Evolutionary conservation across 2,888 invertebrate species (phyloP).

Genomic region (Antheraea assamensis): DNA sequence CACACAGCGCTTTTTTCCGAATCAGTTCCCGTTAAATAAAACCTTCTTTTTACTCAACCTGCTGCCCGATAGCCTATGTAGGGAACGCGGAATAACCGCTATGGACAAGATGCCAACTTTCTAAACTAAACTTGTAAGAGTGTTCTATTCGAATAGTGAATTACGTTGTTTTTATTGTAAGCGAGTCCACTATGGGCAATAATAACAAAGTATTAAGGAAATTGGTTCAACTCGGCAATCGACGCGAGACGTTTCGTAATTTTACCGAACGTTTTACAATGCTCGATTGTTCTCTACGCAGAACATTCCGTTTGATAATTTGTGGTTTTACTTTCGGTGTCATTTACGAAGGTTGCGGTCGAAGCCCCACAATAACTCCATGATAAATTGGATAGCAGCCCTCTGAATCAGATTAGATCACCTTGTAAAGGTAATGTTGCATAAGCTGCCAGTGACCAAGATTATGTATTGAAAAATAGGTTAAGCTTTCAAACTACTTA

Average conservation of each 20-base stretch:
- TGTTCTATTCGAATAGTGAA: constrained; percentile 65
- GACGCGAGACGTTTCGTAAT: constrained; percentile 56
- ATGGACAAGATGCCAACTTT: constrained; percentile 80
- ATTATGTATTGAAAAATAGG: constrained; percentile 56
- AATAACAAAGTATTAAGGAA: constrained; percentile 68
- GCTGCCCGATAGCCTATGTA: constrained; percentile 65
- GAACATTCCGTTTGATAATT: constrained; percentile 63
- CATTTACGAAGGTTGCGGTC: constrained; percentile 72
- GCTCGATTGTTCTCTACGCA: constrained; percentile 37
- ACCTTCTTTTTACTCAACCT: constrained; percentile 70
- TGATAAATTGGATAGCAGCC: constrained; percentile 76
- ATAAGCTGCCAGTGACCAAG: constrained; percentile 51
- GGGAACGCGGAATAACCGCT: constrained; percentile 74
- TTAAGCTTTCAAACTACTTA: constrained; percentile 40
- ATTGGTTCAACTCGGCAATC: constrained; percentile 55
- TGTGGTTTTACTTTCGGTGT: constrained; percentile 71
- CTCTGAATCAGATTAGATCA: constrained; percentile 70
- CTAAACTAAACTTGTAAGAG: constrained; percentile 78
- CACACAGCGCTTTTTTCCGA: constrained; percentile 72
- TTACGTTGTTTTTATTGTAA: constrained; percentile 75
- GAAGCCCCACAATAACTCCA: constrained; percentile 68
- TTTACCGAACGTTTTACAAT: constrained; percentile 56
- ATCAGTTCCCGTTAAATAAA: constrained; percentile 69
- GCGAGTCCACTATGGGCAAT: constrained; percentile 53
- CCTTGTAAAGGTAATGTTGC: constrained; percentile 63